A percentile compares a stretch with the other conserved stretches of the same genome.
Conservation (phyloP, 2,113 vertebrate genomes). For the Orthonyx spaldingii region DNA sequence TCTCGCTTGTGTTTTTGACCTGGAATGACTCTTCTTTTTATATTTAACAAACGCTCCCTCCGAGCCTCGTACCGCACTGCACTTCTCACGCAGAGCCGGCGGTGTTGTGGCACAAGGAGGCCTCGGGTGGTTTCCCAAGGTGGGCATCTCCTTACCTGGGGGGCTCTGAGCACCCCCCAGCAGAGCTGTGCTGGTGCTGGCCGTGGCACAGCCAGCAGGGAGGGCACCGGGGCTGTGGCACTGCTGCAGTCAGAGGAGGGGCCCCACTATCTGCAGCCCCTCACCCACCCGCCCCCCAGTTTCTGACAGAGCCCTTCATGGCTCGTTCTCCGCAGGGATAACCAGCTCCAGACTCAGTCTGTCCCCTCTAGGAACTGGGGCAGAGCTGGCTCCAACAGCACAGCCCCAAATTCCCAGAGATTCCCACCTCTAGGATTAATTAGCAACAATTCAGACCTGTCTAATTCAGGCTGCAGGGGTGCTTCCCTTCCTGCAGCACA, state of each 20-base stretch:
- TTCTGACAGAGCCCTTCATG: not conserved
- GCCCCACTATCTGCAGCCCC: not conserved
- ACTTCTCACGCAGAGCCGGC: not conserved
- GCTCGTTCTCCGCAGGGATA: accelerated
- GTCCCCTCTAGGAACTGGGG: not conserved
- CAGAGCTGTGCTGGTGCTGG: not conserved
- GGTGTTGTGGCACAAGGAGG: not conserved
- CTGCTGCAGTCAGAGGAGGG: not conserved
- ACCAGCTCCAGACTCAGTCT: not conserved
- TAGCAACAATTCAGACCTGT: not conserved
- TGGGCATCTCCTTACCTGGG: not conserved
- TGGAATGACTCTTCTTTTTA: slow-evolving; percentile 45
- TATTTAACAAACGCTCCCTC: not conserved
- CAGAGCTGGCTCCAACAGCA: not conserved
- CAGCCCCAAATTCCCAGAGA: not conserved
- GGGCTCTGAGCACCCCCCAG: accelerated
- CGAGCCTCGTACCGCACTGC: not conserved
- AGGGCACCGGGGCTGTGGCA: not conserved
- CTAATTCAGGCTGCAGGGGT: not conserved
- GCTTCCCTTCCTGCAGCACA: not conserved
- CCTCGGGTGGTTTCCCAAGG: not conserved
- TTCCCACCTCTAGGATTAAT: not conserved
- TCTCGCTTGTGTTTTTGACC: slow-evolving; percentile 41
- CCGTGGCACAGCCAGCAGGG: too few relatives aligned
- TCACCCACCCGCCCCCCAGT: accelerated